A percentile compares a stretch with the other conserved stretches of the same genome.
Evolutionary conservation across 2,888 invertebrate genomes (phyloP).

Genomic region (Cheilosia scutellata): DNA sequence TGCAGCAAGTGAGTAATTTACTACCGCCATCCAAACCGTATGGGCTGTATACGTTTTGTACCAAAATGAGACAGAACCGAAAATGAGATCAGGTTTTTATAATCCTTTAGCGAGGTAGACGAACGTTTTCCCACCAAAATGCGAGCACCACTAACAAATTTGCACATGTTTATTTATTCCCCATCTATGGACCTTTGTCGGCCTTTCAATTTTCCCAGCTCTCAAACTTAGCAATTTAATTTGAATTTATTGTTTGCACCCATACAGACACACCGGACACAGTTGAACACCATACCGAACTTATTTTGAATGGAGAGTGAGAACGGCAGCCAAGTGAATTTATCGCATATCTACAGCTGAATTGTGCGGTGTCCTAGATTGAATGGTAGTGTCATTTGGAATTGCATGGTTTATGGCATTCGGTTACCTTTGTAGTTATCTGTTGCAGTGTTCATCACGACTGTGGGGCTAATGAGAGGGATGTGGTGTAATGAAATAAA

Average conservation of each 20-base stretch:
- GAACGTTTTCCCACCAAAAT: neutral
- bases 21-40: slow-evolving; percentile 35
- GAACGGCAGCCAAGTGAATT: slow-evolving; percentile 56
- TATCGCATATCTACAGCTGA: slow-evolving; percentile 37
- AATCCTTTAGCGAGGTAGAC: slow-evolving; percentile 26
- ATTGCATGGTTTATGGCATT: slow-evolving; percentile 69
- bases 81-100: slow-evolving; percentile 64
- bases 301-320: slow-evolving; percentile 62
- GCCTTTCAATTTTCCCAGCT: slow-evolving; percentile 52
- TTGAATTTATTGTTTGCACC: slow-evolving; percentile 63
- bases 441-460: slow-evolving; percentile 30
- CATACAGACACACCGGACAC: slow-evolving; percentile 10
- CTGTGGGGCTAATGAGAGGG: slow-evolving; percentile 27
- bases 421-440: slow-evolving; percentile 66
- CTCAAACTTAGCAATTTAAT: slow-evolving; percentile 66
- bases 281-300: slow-evolving; percentile 42
- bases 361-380: slow-evolving; percentile 65
- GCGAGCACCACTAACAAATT: slow-evolving; percentile 26
- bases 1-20: slow-evolving; percentile 60
- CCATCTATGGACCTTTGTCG: slow-evolving; percentile 44
- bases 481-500: slow-evolving; percentile 8
- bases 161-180: slow-evolving; percentile 32
- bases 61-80: slow-evolving; percentile 53
- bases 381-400: slow-evolving; percentile 69
- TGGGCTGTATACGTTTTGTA: neutral